These are phyloP conservation scores for Fragum fragum DNA, from an alignment of 2,888 invertebrate species.

Conservation along the genomic window DNA sequence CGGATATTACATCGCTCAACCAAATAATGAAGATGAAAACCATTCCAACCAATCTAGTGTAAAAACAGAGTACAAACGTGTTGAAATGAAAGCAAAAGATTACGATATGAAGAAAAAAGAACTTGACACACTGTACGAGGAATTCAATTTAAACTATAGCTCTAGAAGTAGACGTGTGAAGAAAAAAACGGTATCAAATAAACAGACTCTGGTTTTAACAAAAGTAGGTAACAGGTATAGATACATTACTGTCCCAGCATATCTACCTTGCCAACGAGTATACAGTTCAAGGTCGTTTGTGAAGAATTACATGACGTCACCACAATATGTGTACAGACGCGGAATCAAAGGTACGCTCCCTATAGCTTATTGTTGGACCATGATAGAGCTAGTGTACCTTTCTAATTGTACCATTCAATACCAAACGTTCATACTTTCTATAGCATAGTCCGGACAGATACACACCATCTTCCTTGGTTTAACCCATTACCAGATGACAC, in stretches of 20 bases:
- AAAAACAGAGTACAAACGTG: neutral
- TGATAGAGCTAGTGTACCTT: too few species aligned
- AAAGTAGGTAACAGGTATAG: slow-evolving; percentile 54
- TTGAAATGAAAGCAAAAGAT: neutral
- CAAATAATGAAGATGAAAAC: neutral
- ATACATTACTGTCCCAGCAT: slow-evolving; percentile 56
- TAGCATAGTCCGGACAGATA: too few species aligned
- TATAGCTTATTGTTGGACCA: too few species aligned
- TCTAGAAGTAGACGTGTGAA: neutral
- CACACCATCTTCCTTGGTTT: too few species aligned
- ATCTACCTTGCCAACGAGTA: slow-evolving; percentile 52
- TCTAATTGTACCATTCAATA: too few species aligned
- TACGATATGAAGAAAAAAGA: neutral
- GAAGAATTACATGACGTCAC: slow-evolving; percentile 46
- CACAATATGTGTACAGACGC: slow-evolving; percentile 33
- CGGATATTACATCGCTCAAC: slow-evolving; percentile 41
- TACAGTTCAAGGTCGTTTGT: slow-evolving; percentile 47
- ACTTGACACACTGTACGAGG: slow-evolving; percentile 37
- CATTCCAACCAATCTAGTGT: neutral
- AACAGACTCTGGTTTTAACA: slow-evolving; percentile 54
- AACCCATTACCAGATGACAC: too few species aligned
- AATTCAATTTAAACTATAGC: slow-evolving; percentile 43
- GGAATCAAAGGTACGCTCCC: slow-evolving; percentile 10
- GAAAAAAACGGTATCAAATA: slow-evolving; percentile 31
- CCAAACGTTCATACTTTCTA: too few species aligned